Base-by-base conservation (phyloP, 2,113 vertebrate species). In the Noctilio leporinus region DNA sequence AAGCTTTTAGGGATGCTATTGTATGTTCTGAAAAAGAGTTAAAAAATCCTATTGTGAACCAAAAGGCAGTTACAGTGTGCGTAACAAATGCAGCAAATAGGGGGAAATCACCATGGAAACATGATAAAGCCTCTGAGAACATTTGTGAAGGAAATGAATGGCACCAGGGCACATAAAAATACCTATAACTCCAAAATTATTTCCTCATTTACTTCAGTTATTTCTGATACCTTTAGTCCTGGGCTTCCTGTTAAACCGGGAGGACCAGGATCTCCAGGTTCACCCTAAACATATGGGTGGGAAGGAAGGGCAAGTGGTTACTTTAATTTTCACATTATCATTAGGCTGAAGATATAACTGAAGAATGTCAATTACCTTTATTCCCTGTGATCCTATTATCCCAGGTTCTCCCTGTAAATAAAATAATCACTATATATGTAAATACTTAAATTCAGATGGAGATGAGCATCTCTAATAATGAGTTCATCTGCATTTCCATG, bases 341-440 rank as follows among this genome's bases (percentile, higher is more conserved):
- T 76, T 49, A 80, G 33, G 24, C 38, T 86, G 64, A n/a, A 94
- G 47, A 59, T 14, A 28, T n/a, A 77, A 43, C 7, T 53, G 28
- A 82, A 94, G 43, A 89, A 30, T 17, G 26, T 72, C 1, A 69
- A 82, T 98, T 99, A 99, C 99, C 99, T 99, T 99, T 77, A 98
- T 86, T 95, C 99, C 99, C 96, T 98, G 98, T 10, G 93, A 97
- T 96, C 99, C 99, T 82, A 98, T 97, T 95, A 97, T 57, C 92
- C 99, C 99, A 95, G 57, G 97, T 96, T 99, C 98, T 85, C 99
- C 99, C 99, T 99, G 96, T 96, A 98, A 98, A 96, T 0, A 95
- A 84, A 86, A 96, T 9, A 26, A 62, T 72, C 59, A 95, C n/a
- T 40, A 65, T 40, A 77, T 15, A n/a, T 59, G 8, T 95, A 86